A percentile compares a stretch with the other conserved stretches of the same genome.
Evolutionary conservation across 1,140 invertebrate genomes (phyloP).

Genomic region (Solen grandis): DNA sequence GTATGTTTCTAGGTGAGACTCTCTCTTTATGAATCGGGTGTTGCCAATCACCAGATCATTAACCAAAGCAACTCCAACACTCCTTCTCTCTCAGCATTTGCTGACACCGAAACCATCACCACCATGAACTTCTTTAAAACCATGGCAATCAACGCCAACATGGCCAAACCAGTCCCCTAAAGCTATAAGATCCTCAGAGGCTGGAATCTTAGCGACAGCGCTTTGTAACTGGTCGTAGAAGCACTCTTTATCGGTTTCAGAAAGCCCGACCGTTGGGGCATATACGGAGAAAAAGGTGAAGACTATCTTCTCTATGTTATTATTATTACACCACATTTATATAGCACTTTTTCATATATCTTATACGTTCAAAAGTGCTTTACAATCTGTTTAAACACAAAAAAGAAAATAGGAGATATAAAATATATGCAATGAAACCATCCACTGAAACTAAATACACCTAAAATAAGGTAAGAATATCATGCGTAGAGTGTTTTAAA

Average conservation of each 20-base stretch:
- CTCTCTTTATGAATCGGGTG: constrained; percentile 14
- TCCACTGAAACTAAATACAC: no score
- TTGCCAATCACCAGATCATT: constrained; percentile 26
- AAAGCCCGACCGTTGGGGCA: constrained; percentile 1
- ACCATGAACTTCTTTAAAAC: constrained; percentile 25
- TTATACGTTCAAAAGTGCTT: no score
- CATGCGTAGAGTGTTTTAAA: no score
- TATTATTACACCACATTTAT: no score
- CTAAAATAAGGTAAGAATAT: no score
- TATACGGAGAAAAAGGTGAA: constrained; percentile 10
- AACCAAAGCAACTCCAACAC: constrained; percentile 24
- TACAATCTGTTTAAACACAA: no score
- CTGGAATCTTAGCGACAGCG: constrained; percentile 13
- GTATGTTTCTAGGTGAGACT: constrained; percentile 17
- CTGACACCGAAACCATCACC: constrained; percentile 10
- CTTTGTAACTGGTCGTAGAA: constrained; percentile 15
- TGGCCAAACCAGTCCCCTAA: constrained; percentile 31
- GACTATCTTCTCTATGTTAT: not conserved
- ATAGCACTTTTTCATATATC: no score
- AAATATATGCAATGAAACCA: no score
- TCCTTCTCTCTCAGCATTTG: constrained; percentile 17
- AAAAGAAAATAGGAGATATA: no score
- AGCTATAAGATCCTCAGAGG: constrained; percentile 15
- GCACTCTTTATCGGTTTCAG: not conserved
- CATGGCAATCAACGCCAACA: not conserved